These are phyloP conservation scores for Hoplias malabaricus DNA, from an alignment of 2,113 vertebrate species.

Conservation along the genomic window DNA sequence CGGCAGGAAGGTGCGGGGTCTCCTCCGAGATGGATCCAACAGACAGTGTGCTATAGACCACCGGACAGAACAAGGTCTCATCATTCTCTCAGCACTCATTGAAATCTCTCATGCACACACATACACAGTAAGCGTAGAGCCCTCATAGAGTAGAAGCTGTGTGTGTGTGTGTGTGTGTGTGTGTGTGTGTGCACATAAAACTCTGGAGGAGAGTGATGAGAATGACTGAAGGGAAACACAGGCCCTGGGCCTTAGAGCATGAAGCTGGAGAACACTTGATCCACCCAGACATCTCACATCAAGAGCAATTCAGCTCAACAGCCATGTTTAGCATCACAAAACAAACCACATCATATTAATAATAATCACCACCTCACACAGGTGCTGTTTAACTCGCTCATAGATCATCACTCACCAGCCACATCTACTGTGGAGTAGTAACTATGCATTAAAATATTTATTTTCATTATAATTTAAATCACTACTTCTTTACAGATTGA, in stretches of 20 bases:
- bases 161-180: background rate
- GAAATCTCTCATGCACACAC: background rate
- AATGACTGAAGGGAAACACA: constrained; percentile 8
- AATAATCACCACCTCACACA: background rate
- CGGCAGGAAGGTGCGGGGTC: constrained; percentile 47
- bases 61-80: constrained; percentile 38
- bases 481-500: too few species aligned
- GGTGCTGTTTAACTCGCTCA: background rate
- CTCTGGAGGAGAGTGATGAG: background rate
- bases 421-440: background rate
- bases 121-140: background rate
- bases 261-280: constrained; percentile 24
- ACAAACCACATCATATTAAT: constrained; percentile 4
- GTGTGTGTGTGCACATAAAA: background rate
- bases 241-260: constrained; percentile 2
- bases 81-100: constrained; percentile 10
- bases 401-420: background rate
- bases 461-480: too few species aligned
- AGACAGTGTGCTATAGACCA: constrained; percentile 30
- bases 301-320: constrained; percentile 23
- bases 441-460: background rate
- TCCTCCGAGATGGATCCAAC: constrained; percentile 44
- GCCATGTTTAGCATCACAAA: background rate
- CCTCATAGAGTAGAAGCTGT: background rate
- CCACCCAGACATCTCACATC: constrained; percentile 4